phyloP scores from a whole-genome alignment of 2,113 vertebrate genomes.

The Laticauda colubrina region DNA sequence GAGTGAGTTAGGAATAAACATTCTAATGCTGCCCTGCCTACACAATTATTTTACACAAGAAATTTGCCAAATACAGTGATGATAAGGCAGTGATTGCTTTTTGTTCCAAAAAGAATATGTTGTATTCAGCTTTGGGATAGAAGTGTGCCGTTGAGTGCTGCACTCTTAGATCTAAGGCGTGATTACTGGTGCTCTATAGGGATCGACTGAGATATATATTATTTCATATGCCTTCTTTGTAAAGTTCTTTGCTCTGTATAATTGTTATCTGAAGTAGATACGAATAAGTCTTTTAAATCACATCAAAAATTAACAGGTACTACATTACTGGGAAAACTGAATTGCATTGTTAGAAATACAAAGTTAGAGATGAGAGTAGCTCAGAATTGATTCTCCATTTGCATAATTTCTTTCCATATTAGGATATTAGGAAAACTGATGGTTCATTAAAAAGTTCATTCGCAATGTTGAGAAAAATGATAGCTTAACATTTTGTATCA shows the following conservation, averaged over 20 bases:
- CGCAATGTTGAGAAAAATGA: not conserved
- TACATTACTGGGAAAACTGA: not conserved
- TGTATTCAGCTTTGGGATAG: not conserved
- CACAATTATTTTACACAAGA: not conserved
- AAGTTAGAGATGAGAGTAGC: not conserved
- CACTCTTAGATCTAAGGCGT: not conserved
- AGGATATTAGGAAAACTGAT: not conserved
- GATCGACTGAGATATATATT: rapidly evolving
- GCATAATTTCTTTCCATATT: not conserved
- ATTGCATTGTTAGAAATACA: not conserved
- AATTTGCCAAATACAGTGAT: not conserved
- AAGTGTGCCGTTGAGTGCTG: not conserved
- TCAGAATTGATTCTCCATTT: not conserved
- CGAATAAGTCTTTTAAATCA: rapidly evolving
- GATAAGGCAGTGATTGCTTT: not conserved
- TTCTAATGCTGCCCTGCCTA: not conserved
- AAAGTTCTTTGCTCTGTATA: not conserved
- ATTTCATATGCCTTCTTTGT: not conserved
- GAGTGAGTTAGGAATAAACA: not conserved
- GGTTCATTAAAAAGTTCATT: not conserved
- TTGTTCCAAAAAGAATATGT: not conserved
- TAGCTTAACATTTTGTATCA: not conserved
- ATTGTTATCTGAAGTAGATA: rapidly evolving
- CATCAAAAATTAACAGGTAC: not conserved
- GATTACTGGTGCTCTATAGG: not conserved